These are phyloP conservation scores for Battus philenor DNA, from an alignment of 1,140 invertebrate species.

Conservation along the genomic window DNA sequence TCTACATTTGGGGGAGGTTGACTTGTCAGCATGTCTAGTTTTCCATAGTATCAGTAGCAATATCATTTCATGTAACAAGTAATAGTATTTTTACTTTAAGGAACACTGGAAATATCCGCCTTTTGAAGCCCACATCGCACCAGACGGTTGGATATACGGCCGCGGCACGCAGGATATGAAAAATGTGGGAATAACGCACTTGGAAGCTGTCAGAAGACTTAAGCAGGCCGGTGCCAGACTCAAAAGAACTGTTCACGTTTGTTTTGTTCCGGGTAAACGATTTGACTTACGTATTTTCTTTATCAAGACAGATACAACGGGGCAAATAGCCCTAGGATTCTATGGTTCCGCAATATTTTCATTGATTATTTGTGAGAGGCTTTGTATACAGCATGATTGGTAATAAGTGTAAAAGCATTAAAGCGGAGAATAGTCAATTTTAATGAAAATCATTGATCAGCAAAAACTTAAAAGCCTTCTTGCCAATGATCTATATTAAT, in stretches of 20 bases:
- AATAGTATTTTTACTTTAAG: constrained; percentile 21
- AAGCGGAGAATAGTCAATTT: no score
- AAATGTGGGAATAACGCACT: constrained; percentile 84
- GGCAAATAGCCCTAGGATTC: no score
- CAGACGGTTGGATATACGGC: constrained; percentile 86
- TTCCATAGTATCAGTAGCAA: no score
- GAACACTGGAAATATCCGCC: constrained; percentile 87
- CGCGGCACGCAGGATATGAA: constrained; percentile 90
- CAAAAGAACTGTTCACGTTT: constrained; percentile 82
- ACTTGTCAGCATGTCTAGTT: no score
- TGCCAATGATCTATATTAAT: no score
- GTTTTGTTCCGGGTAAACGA: constrained; percentile 88
- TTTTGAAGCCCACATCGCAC: constrained; percentile 83
- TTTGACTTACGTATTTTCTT: no score
- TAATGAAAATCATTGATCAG: no score
- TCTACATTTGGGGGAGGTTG: no score
- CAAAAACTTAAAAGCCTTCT: no score
- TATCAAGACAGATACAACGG: no score
- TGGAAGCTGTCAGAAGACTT: constrained; percentile 84
- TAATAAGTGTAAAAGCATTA: no score
- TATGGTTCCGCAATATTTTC: background rate
- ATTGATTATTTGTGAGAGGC: background rate
- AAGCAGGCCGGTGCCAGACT: constrained; percentile 76
- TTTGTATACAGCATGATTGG: constrained; percentile 2
- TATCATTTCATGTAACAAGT: no score